Evolutionary conservation across 2,888 invertebrate species (phyloP).

Genomic region (Selenia dentaria): DNA sequence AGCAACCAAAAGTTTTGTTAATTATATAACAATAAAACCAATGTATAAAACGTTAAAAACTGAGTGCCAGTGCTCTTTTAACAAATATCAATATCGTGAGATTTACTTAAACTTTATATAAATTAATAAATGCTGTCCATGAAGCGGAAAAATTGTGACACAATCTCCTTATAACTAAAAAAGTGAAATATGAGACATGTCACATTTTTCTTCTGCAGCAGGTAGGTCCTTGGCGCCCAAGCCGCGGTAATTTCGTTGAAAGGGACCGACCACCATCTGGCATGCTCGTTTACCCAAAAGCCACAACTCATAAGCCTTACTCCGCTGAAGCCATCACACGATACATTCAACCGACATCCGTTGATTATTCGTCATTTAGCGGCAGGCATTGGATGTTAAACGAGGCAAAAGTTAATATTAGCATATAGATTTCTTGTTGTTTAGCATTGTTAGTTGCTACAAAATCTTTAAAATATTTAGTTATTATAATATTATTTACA

Average conservation of each 20-base stretch:
- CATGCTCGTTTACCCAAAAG: slow-evolving; percentile 49
- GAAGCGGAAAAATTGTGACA: slow-evolving; percentile 10
- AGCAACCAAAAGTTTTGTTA: slow-evolving; percentile 19
- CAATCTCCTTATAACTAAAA: slow-evolving; percentile 9
- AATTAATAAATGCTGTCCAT: slow-evolving; percentile 2
- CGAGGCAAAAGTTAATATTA: not conserved
- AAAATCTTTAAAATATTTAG: not conserved
- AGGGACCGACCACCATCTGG: slow-evolving; percentile 62
- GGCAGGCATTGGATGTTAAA: slow-evolving; percentile 9
- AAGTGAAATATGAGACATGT: not conserved
- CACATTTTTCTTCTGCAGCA: slow-evolving; percentile 35
- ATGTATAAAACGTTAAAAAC: slow-evolving; percentile 13
- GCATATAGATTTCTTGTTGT: not conserved
- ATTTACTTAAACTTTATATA: slow-evolving; percentile 9
- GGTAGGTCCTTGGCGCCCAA: slow-evolving; percentile 70
- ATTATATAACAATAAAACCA: slow-evolving; percentile 2
- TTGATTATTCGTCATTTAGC: slow-evolving; percentile 5
- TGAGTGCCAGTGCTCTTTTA: slow-evolving; percentile 27
- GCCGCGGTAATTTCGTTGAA: slow-evolving; percentile 49
- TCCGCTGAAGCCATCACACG: slow-evolving; percentile 9
- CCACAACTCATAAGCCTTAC: slow-evolving; percentile 28
- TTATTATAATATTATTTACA: slow-evolving; percentile 9
- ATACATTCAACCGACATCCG: slow-evolving; percentile 21
- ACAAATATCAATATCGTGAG: slow-evolving; percentile 6
- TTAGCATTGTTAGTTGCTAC: slow-evolving; percentile 11